Evolutionary conservation across 2,888 invertebrate species (phyloP), one percentile per base, ranked within the genome.

Genomic region (Ennomos quercinarius): DNA sequence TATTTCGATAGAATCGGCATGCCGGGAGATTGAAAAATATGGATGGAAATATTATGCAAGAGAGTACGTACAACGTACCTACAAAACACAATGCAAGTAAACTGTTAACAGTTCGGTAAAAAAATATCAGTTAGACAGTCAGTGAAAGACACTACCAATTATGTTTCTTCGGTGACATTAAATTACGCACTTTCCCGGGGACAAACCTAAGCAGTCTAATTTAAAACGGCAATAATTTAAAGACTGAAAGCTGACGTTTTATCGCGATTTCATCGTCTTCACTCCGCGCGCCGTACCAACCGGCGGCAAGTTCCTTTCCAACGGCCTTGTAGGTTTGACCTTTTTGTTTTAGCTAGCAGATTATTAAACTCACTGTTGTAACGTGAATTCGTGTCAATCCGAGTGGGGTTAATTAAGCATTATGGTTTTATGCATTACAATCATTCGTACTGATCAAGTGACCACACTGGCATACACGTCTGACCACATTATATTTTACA

Each of bases 261-360:
- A 87, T 87, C 82, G 84, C 80, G 76, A 79, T 83, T 80, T 78
- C 79, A 83, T 80, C 83, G 82, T 81, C 78, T 80, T 78, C 76
- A 72, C 54, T 49, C 45, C 54, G 36, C 51, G 27, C 67, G 71
- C 72, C 80, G 90, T 90, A 86, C 89, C 90, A 89, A 75, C 71
- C 85, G 76, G 86, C 76, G 88, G 83, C 83, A 80, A 79, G 83
- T 84, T 80, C 86, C 84, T 80, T 83, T 83, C 84, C 67, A 77
- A 74, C 85, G 88, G 84, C 91, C 91, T 91, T 90, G 89, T 62
- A 69, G 61, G 75, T 87, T 78, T 87, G 87, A 91, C 91, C 91
- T 90, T 90, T 87, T 80, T 77, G 80, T 83, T 83, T 81, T 76
- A 76, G 76, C 74, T 70, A 50, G 68, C 67, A 68, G 69, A 67